Base-by-base conservation (phyloP, 2,797 vertebrate species). In the Acanthornis magna region DNA sequence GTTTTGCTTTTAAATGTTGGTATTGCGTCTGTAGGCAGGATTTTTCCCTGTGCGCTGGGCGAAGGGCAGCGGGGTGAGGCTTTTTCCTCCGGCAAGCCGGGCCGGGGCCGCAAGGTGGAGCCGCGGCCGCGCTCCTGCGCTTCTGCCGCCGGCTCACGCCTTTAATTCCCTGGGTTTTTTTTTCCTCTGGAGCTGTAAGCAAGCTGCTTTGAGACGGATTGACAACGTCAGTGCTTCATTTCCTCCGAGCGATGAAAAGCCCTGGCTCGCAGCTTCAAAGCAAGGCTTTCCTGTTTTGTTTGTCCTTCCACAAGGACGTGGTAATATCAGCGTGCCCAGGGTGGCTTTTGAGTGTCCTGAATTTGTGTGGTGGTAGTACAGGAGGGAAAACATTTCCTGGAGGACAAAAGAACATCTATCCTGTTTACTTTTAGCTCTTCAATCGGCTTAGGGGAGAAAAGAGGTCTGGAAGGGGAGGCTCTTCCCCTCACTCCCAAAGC, bases 191-290 rank as follows among this genome's bases (percentile, higher is more conserved):
- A 40, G 40, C 38, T 13, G 7, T 12, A 10, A 73, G 5, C 4
- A 4, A 30, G 40, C 17, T 23, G 23, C 23, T 80, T 21, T 22
- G 40, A 61, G 51, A 71, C 13, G 36, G 40, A 9, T 19, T 48
- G 57, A 3, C 20, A 4, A 3, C 0, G 0, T 26, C 4, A 61
- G 8, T 0, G 5, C 29, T 48, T 50, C 1, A 1, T 7, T 47
- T 78, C n/a, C 20, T 23, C 23, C 23, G 8, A 36, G 55, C n/a
- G n/a, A 9, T 3, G 54, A 14, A n/a, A 81, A 58, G 16, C 16
- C 9, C 6, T 50, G 36, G 53, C 12, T 88, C 3, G 5, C 11
- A 51, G 40, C 26, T 70, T 68, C 76, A 60, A 82, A 87, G 36
- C 8, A 22, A 55, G 22, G 32, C 34, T 85, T 55, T 51, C 16